phyloP scores from a whole-genome alignment of 2,888 invertebrate species.

The Elegia similella region DNA sequence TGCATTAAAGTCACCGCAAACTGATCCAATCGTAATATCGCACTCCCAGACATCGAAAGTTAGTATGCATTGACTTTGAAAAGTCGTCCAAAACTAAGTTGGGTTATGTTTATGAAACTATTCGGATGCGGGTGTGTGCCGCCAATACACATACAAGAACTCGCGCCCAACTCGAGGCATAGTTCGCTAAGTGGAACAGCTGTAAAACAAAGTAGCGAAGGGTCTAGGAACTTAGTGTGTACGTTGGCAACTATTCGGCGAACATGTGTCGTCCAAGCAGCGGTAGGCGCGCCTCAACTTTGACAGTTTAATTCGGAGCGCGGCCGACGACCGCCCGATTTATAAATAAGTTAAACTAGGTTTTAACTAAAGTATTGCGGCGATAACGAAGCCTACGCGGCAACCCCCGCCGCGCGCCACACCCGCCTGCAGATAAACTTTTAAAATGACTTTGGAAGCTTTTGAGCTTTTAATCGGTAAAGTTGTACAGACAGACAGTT shows the following conservation, averaged over 20 bases:
- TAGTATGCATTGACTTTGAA: constrained; percentile 82
- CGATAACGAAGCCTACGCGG: constrained; percentile 73
- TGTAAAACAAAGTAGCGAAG: constrained; percentile 81
- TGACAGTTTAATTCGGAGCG: constrained; percentile 65
- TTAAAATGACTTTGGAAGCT: constrained; percentile 83
- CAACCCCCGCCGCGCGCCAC: constrained; percentile 47
- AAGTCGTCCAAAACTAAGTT: constrained; percentile 82
- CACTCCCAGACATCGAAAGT: constrained; percentile 79
- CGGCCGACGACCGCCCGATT: constrained; percentile 50
- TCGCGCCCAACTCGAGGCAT: constrained; percentile 79
- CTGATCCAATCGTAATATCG: constrained; percentile 80
- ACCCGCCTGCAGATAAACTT: constrained; percentile 81
- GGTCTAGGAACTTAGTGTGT: constrained; percentile 80
- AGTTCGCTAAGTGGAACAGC: constrained; percentile 82
- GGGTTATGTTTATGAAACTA: constrained; percentile 82
- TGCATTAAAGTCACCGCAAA: constrained; percentile 78
- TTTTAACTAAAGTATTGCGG: constrained; percentile 75
- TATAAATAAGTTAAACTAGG: constrained; percentile 79
- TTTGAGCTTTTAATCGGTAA: constrained; percentile 83
- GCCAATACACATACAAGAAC: constrained; percentile 80
- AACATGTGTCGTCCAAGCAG: constrained; percentile 55
- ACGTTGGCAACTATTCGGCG: constrained; percentile 66
- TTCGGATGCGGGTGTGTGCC: constrained; percentile 78
- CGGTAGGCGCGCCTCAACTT: constrained; percentile 51
- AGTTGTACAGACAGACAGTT: constrained; percentile 83